These are phyloP conservation scores for Columba janthina DNA, from an alignment of 2,113 vertebrate genomes.

Conservation along the genomic window DNA sequence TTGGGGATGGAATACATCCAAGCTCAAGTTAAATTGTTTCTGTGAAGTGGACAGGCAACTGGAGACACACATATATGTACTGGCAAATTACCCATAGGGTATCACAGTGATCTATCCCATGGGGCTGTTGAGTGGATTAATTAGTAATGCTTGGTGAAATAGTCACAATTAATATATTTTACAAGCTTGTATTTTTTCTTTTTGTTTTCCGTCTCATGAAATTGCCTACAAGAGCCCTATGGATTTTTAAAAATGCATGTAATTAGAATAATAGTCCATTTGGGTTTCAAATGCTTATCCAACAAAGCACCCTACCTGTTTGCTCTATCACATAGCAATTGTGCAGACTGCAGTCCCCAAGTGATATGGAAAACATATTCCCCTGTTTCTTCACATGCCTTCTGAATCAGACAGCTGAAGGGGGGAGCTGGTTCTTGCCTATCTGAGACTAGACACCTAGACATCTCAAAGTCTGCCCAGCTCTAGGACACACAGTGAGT, in stretches of 20 bases:
- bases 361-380: neutral
- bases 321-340: rapidly evolving
- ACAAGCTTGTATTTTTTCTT: neutral
- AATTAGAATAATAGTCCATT: neutral
- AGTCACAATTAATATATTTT: constrained; percentile 24
- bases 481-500: neutral
- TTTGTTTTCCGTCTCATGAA: neutral
- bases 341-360: neutral
- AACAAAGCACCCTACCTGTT: neutral
- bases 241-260: neutral
- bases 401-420: rapidly evolving
- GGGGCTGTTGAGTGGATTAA: constrained; percentile 27
- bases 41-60: neutral
- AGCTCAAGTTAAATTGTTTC: neutral
- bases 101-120: neutral
- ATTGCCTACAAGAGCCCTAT: neutral
- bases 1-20: neutral
- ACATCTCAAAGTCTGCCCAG: neutral
- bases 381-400: neutral
- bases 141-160: constrained; percentile 29
- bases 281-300: neutral
- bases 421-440: neutral
- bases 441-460: rapidly evolving
- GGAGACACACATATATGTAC: neutral
- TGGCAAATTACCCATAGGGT: neutral